These are phyloP conservation scores for Talpa occidentalis DNA, from an alignment of 2,113 vertebrate genomes.

Conservation along the genomic window DNA sequence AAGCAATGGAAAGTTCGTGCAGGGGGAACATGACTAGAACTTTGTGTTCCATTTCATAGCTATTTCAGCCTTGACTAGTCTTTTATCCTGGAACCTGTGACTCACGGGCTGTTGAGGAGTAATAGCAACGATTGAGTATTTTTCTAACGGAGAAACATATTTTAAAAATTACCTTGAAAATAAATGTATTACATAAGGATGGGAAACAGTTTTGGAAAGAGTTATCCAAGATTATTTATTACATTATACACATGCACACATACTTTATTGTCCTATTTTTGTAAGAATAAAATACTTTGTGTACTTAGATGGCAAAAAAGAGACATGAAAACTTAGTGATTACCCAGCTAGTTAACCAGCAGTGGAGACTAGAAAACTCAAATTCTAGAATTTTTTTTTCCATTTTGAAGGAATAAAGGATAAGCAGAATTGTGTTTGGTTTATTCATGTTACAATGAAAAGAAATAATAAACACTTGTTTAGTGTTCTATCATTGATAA, in stretches of 20 bases:
- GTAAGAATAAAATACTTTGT: background rate
- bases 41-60: background rate
- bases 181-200: background rate
- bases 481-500: background rate
- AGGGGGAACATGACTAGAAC: background rate
- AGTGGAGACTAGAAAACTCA: conserved; percentile 25
- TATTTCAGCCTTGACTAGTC: background rate
- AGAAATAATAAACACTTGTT: background rate
- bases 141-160: conserved; percentile 16
- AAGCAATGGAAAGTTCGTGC: background rate
- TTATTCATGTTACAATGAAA: background rate
- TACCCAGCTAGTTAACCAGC: conserved; percentile 4
- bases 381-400: background rate
- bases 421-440: background rate
- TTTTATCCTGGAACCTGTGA: background rate
- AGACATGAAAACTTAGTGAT: background rate
- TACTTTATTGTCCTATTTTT: background rate
- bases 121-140: background rate
- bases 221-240: background rate
- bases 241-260: background rate
- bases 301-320: background rate
- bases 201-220: background rate
- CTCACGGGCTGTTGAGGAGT: background rate
- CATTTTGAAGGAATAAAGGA: background rate
- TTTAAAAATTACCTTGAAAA: conserved; percentile 26